Evolutionary conservation across 2,797 vertebrate species (phyloP).

Genomic region (Pseudochirops corinnae): DNA sequence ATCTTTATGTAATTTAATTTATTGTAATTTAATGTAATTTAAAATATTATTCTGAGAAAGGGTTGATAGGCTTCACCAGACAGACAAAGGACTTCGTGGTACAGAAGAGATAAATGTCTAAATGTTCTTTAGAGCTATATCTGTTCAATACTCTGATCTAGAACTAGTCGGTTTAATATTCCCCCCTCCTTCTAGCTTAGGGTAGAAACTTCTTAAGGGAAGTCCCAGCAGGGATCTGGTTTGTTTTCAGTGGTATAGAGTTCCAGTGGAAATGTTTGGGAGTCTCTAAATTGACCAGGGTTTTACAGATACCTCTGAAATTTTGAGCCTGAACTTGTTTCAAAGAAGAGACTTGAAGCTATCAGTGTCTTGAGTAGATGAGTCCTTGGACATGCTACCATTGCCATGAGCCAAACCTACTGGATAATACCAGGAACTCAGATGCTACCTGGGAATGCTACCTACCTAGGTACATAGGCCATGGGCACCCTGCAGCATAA

Average conservation of each 20-base stretch:
- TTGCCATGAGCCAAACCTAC: background rate
- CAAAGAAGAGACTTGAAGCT: background rate
- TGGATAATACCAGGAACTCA: background rate
- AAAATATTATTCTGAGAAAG: background rate
- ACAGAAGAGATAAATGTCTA: background rate
- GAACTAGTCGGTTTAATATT: background rate
- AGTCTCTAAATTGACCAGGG: background rate
- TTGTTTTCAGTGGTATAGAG: background rate
- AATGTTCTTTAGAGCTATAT: background rate
- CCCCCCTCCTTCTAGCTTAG: background rate
- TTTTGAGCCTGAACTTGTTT: background rate
- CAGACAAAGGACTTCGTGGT: background rate
- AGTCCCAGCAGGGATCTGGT: background rate
- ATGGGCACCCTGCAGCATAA: background rate
- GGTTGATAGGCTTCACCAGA: background rate
- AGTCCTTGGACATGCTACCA: background rate
- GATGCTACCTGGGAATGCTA: background rate
- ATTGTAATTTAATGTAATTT: background rate
- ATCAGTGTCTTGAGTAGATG: background rate
- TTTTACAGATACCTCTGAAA: background rate
- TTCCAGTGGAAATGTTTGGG: background rate
- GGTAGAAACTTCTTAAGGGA: background rate
- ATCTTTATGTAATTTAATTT: too few relatives aligned
- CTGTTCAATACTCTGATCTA: background rate
- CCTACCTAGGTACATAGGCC: background rate